Base-by-base conservation (phyloP, 2,888 invertebrate species). In the Morpho deidamia region DNA sequence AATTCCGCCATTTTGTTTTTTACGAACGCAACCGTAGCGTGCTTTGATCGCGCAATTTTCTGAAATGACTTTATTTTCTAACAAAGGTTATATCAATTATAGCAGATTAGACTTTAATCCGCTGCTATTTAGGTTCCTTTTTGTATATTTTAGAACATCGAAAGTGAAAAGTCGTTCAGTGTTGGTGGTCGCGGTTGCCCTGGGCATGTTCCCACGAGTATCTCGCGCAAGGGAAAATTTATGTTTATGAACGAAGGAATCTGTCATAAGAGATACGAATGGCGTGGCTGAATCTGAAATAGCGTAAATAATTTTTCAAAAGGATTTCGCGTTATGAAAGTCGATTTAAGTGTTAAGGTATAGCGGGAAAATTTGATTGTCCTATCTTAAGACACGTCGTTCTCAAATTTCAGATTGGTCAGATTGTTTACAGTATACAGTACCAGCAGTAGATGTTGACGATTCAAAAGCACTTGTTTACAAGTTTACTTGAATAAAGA, bases 201-300 rank as follows among this genome's bases (percentile, higher is more conserved):
- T 74, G 70, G 84, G 84, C 83, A 57, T 61, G 78, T 88, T 89
- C 89, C 83, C 89, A 88, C 89, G 89, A 78, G 76, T 87, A 84
- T 87, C 71, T 80, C 68, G 69, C 76, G 68, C 80, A 72, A 69
- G 77, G 86, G 89, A 87, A 88, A 88, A 88, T 88, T 81, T 88
- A 87, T 88, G 86, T 81, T 84, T 81, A 88, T 82, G 83, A 80
- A 83, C 83, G 84, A 83, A 86, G 87, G 85, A 86, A 86, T 86
- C 79, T 87, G 88, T 86, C 87, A 83, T 86, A 83, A 84, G 78
- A 78, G 79, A 87, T 88, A 82, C 74, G 79, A 72, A 83, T 76
- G 70, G 83, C 78, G 78, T 79, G 78, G 70, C 76, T 77, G 74
- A 73, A 80, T 74, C 79, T 83, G 83, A 87, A 85, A 86, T 74